Evolutionary conservation across 2,888 invertebrate species (phyloP).

Genomic region (Macaria notata): DNA sequence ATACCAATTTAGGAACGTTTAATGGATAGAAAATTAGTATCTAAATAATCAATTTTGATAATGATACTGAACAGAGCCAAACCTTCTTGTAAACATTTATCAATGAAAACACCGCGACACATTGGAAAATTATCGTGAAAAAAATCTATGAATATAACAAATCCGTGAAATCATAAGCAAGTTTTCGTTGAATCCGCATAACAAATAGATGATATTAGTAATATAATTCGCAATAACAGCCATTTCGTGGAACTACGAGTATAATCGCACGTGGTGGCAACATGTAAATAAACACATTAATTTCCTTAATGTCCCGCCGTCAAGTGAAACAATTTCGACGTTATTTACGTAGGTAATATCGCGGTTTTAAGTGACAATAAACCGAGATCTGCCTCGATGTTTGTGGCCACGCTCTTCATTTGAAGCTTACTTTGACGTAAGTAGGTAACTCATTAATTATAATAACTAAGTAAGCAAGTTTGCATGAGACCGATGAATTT

Average conservation of each 20-base stretch:
- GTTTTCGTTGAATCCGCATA: no score
- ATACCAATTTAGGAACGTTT: neutral
- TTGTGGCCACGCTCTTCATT: conserved; percentile 17
- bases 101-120: no score
- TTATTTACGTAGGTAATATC: conserved; percentile 26
- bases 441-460: conserved; percentile 18
- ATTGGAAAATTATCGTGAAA: no score
- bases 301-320: conserved; percentile 25
- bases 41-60: no score
- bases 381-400: conserved; percentile 25
- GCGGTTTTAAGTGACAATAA: conserved; percentile 21
- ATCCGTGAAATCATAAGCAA: no score
- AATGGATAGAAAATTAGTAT: no score
- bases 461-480: no score
- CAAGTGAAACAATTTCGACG: conserved; percentile 24
- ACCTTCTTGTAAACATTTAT: no score
- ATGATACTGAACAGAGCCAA: no score
- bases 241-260: neutral
- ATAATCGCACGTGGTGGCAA: neutral
- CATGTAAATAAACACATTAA: conserved; percentile 20
- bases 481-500: no score
- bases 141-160: no score
- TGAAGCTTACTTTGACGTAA: conserved; percentile 16
- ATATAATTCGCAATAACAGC: neutral
- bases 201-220: no score